Conservation (phyloP, 2,797 vertebrate species). For the Cyclopterus lumpus region DNA sequence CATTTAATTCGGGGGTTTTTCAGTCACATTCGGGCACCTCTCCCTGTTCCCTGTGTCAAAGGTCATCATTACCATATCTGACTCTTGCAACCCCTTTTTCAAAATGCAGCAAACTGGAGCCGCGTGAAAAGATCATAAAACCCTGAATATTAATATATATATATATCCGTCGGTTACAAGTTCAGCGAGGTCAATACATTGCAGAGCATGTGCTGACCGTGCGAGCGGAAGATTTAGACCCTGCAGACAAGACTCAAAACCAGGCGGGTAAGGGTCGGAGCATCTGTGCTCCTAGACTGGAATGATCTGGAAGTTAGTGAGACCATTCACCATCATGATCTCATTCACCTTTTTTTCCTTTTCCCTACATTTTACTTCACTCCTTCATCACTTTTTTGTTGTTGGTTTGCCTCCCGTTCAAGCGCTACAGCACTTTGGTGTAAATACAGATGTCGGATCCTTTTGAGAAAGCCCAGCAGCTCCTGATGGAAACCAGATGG, state of each 20-base stretch:
- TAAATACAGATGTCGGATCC: neutral
- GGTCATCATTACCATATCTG: slow-evolving; percentile 33
- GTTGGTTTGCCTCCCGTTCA: neutral
- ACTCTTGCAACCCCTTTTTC: slow-evolving; percentile 24
- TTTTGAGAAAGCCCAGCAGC: slow-evolving; percentile 45
- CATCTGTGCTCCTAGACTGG: neutral
- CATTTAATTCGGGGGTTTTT: neutral
- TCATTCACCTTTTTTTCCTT: neutral
- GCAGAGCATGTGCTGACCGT: neutral
- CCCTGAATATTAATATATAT: slow-evolving; percentile 24
- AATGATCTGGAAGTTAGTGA: neutral
- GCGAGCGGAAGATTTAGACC: neutral
- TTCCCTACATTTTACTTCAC: neutral
- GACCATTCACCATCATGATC: neutral
- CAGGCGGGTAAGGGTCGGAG: neutral
- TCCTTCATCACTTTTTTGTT: neutral
- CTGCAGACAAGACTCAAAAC: slow-evolving; percentile 10
- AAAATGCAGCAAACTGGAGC: slow-evolving; percentile 26
- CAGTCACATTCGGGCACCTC: slow-evolving; percentile 23
- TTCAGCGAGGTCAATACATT: neutral
- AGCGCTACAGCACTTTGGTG: neutral
- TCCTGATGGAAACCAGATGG: slow-evolving; percentile 83
- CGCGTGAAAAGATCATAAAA: slow-evolving; percentile 28
- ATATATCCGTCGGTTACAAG: neutral
- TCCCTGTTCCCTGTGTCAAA: slow-evolving; percentile 21